Evolutionary conservation across 2,113 vertebrate genomes (phyloP).

Genomic region (Psittacus erithacus): DNA sequence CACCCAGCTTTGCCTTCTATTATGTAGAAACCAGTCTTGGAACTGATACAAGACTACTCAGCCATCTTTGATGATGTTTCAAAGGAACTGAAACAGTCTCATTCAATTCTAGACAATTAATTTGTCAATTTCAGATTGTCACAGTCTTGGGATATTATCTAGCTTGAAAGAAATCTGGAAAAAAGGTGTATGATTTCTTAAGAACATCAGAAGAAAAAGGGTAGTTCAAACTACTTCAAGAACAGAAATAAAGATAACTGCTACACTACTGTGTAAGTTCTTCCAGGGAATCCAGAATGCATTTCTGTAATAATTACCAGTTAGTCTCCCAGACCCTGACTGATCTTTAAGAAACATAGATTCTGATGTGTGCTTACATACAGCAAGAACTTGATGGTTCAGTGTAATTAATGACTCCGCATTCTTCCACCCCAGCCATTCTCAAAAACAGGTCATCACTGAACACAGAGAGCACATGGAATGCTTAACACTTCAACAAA

Average conservation of each 20-base stretch:
- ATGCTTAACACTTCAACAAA: neutral
- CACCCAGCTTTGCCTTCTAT: neutral
- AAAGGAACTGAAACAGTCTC: neutral
- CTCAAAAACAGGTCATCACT: neutral
- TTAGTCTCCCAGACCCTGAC: neutral
- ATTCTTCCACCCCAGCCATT: neutral
- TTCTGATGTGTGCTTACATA: neutral
- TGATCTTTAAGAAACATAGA: neutral
- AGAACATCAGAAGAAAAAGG: neutral
- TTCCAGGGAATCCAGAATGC: neutral
- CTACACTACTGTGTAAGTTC: neutral
- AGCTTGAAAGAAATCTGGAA: neutral
- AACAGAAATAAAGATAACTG: neutral
- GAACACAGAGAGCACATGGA: neutral
- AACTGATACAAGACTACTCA: neutral
- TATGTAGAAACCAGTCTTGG: neutral
- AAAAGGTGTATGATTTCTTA: neutral
- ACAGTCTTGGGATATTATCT: neutral
- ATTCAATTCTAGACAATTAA: neutral
- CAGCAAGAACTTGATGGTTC: neutral
- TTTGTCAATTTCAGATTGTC: neutral
- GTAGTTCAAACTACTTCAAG: neutral
- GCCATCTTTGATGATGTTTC: neutral
- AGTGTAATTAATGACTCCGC: neutral
- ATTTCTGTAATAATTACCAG: neutral